Evolutionary conservation across 1,140 invertebrate genomes (phyloP).

Genomic region (Yoshiicerus persimilis): DNA sequence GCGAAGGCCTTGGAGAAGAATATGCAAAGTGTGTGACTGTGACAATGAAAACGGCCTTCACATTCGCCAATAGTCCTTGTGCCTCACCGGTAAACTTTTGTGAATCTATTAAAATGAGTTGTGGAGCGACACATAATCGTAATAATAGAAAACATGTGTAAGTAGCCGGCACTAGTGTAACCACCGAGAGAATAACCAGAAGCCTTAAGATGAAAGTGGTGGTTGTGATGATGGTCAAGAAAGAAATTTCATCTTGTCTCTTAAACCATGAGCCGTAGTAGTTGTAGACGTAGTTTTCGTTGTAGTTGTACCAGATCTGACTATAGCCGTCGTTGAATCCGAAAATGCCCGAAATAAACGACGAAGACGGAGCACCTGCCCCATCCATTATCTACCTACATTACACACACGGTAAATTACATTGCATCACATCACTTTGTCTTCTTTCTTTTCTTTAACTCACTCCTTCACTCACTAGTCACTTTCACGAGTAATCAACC

Average conservation of each 20-base stretch:
- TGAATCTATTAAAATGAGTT: not conserved
- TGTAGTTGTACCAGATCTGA: not conserved
- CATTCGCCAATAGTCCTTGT: not conserved
- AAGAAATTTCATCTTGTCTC: not conserved
- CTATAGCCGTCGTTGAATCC: not conserved
- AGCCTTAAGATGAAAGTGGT: not conserved
- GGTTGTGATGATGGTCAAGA: not conserved
- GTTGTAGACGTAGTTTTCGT: not conserved
- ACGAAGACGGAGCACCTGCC: conserved; percentile 26
- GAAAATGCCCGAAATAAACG: conserved; percentile 14
- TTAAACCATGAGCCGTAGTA: not conserved
- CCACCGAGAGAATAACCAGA: not conserved
- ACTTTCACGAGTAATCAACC: not conserved
- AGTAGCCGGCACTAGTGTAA: not conserved
- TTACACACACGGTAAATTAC: conserved; percentile 21
- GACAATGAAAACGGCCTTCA: not conserved
- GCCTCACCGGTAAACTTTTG: not conserved
- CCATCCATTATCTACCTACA: conserved; percentile 41
- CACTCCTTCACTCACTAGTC: not conserved
- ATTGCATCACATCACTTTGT: conserved; percentile 33
- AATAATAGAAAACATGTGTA: not conserved
- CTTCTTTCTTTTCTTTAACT: not conserved
- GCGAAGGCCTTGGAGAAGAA: not conserved
- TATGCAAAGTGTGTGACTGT: not conserved
- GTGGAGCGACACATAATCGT: not conserved